Evolutionary conservation across 2,797 vertebrate genomes (phyloP).

Genomic region (Poeciliopsis paucimaculata): DNA sequence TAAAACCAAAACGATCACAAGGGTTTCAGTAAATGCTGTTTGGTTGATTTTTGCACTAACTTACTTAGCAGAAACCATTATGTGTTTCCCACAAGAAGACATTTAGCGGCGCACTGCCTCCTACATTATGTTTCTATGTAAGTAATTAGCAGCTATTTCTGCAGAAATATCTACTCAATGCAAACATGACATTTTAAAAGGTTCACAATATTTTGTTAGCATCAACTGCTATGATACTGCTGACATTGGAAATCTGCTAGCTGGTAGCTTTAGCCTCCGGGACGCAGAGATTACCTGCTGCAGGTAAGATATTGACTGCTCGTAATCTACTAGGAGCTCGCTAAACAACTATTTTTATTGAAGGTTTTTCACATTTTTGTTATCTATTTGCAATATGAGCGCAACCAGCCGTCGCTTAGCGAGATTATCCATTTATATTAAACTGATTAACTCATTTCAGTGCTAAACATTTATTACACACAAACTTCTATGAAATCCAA

Average conservation of each 20-base stretch:
- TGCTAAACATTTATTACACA: conserved; percentile 66
- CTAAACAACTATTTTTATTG: not conserved
- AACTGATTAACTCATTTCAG: conserved; percentile 70
- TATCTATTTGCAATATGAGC: conserved; percentile 57
- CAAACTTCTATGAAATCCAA: conserved; percentile 58
- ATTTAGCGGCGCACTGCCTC: not conserved
- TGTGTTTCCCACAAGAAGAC: not conserved
- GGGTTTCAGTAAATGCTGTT: not conserved
- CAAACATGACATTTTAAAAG: not conserved
- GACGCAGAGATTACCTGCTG: not conserved
- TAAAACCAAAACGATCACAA: not conserved
- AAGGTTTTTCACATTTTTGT: conserved; percentile 49
- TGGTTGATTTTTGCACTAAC: not conserved
- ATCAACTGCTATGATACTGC: not conserved
- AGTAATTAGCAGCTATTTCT: not conserved
- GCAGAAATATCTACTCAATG: not conserved
- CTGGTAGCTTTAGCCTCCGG: not conserved
- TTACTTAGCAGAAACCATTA: not conserved
- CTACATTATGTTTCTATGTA: not conserved
- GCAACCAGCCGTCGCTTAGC: conserved; percentile 48
- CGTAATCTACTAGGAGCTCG: not conserved
- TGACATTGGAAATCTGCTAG: not conserved
- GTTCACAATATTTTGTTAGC: not conserved
- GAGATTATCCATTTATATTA: conserved; percentile 66
- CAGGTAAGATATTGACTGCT: not conserved